These are phyloP conservation scores for Sarcophaga caerulescens DNA, from an alignment of 2,888 invertebrate genomes.

Conservation along the genomic window DNA sequence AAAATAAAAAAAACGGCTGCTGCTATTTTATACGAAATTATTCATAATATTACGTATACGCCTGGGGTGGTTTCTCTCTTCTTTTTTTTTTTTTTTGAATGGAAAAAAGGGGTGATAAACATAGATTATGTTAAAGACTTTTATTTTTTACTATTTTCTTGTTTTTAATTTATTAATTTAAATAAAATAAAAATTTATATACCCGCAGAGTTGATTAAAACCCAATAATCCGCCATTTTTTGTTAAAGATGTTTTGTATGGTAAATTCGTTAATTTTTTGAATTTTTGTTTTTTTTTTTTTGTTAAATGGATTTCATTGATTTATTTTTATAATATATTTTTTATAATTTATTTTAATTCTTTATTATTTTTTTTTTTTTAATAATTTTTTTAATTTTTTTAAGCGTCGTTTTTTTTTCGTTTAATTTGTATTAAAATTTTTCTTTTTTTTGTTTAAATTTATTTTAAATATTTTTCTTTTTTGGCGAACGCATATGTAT, in stretches of 20 bases:
- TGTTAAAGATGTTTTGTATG: constrained; percentile 62
- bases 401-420: constrained; percentile 38
- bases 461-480: constrained; percentile 33
- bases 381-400: constrained; percentile 35
- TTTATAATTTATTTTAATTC: constrained; percentile 19
- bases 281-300: constrained; percentile 49
- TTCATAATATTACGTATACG: constrained; percentile 12
- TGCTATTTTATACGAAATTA: neutral
- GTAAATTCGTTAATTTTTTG: constrained; percentile 39
- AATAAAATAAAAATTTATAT: constrained; percentile 64
- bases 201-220: constrained; percentile 81
- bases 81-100: too few relatives aligned
- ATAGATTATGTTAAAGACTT: too few relatives aligned
- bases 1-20: neutral
- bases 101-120: neutral
- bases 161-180: constrained; percentile 25
- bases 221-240: constrained; percentile 80
- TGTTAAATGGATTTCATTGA: constrained; percentile 62
- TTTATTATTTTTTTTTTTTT: constrained; percentile 15
- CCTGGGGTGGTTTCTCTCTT: neutral
- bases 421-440: constrained; percentile 11
- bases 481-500: neutral
- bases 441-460: constrained; percentile 15
- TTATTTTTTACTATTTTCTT: neutral
- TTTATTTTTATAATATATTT: constrained; percentile 62